Conservation (phyloP, 1,140 invertebrate genomes). For the Drosophila fuyamai region DNA sequence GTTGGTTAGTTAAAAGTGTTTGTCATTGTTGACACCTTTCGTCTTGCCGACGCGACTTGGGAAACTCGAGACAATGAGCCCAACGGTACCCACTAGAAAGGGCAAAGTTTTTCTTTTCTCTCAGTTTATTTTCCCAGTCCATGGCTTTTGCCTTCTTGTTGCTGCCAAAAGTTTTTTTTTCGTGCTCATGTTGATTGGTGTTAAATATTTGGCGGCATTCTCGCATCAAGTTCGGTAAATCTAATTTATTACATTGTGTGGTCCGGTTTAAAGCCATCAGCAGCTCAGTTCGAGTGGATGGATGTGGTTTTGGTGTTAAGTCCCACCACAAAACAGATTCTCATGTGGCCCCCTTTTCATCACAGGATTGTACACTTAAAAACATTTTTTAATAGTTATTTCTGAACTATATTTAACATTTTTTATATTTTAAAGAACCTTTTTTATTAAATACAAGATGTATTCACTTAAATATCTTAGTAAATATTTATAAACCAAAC, state of each 20-base stretch:
- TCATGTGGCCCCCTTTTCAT: neutral
- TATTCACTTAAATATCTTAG: no score
- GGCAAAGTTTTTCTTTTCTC: slow-evolving; percentile 62
- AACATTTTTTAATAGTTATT: slow-evolving; percentile 29
- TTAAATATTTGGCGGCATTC: slow-evolving; percentile 75
- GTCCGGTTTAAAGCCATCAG: slow-evolving; percentile 62
- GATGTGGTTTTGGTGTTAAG: slow-evolving; percentile 50
- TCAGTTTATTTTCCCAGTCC: slow-evolving; percentile 34
- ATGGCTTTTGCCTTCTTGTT: slow-evolving; percentile 10
- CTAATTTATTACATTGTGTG: slow-evolving; percentile 75
- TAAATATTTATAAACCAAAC: no score
- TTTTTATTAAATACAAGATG: no score
- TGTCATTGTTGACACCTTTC: slow-evolving; percentile 82
- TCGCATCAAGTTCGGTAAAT: slow-evolving; percentile 69
- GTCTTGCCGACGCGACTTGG: slow-evolving; percentile 50
- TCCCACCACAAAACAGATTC: slow-evolving; percentile 11
- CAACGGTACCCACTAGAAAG: slow-evolving; percentile 56
- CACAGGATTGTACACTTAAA: neutral
- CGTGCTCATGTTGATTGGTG: slow-evolving; percentile 71
- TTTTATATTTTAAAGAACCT: no score
- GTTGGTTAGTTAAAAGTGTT: slow-evolving; percentile 83
- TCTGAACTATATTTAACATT: neutral
- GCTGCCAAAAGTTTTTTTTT: slow-evolving; percentile 19
- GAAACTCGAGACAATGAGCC: slow-evolving; percentile 57
- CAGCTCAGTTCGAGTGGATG: slow-evolving; percentile 6